A percentile compares a stretch with the other conserved stretches of the same genome.
These are phyloP conservation scores for Phocoena phocoena DNA, from an alignment of 2,113 vertebrate species.

Conservation along the genomic window DNA sequence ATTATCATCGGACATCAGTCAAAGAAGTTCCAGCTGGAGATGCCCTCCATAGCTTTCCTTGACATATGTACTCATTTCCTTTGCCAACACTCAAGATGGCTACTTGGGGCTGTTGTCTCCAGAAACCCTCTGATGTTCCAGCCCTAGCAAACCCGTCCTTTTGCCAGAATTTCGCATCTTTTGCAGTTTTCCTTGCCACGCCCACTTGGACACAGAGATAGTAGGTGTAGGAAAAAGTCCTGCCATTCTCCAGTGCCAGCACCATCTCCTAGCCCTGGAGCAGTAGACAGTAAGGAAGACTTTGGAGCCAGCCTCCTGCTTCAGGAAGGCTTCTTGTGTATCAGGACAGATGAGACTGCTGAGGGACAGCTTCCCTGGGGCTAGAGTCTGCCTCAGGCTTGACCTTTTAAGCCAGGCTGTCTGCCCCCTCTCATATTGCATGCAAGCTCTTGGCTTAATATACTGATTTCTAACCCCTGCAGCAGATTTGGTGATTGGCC, in stretches of 20 bases:
- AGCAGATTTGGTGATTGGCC: background rate
- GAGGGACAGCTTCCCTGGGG: background rate
- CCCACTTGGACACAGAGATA: background rate
- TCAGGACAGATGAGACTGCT: background rate
- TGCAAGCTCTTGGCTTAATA: background rate
- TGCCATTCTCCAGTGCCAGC: background rate
- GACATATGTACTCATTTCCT: fast-evolving
- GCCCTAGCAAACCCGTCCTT: background rate
- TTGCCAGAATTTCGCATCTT: background rate
- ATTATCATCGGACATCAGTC: background rate
- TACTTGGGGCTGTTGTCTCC: background rate
- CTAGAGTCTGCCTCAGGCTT: background rate
- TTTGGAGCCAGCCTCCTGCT: background rate
- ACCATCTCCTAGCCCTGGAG: background rate
- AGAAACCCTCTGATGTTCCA: background rate
- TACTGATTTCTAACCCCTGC: background rate
- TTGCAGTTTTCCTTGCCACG: background rate
- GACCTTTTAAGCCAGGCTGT: background rate
- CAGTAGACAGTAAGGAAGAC: background rate
- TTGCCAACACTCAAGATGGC: background rate
- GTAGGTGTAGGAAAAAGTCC: too few species aligned
- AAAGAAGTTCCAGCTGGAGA: background rate
- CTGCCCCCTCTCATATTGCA: background rate
- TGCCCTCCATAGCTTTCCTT: background rate
- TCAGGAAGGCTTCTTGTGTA: background rate